phyloP scores from a whole-genome alignment of 2,797 vertebrate genomes.

The Sebastes steindachneri region DNA sequence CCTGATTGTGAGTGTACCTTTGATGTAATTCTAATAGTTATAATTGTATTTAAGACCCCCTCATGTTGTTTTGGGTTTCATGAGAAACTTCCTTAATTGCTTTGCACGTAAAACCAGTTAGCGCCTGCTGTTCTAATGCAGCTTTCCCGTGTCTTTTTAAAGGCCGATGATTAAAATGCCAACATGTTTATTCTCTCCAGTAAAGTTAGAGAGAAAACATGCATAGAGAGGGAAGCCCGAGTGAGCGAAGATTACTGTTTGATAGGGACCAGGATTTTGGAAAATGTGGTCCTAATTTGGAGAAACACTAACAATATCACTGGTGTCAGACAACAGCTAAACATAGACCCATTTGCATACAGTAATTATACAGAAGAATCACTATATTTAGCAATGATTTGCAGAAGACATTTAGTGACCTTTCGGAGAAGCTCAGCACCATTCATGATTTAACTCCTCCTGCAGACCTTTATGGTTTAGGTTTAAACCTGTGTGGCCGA shows the following conservation, averaged over 20 bases:
- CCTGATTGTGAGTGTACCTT: neutral
- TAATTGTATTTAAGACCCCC: neutral
- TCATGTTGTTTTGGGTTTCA: neutral
- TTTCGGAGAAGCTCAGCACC: neutral
- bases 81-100: neutral
- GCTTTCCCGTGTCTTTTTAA: neutral
- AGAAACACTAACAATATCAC: neutral
- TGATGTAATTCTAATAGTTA: neutral
- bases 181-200: neutral
- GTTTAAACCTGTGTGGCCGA: conserved; percentile 66
- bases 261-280: neutral
- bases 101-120: neutral
- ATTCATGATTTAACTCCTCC: conserved; percentile 6
- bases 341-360: neutral
- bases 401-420: neutral
- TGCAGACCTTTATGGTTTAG: conserved; percentile 41
- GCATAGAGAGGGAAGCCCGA: neutral
- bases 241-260: neutral
- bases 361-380: neutral
- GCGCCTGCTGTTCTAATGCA: neutral
- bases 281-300: neutral
- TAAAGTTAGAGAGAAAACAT: neutral
- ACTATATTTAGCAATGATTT: neutral
- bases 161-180: neutral
- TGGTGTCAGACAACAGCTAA: neutral